These are phyloP conservation scores for Crotalus helleri DNA, from an alignment of 2,113 vertebrate species.

Conservation along the genomic window DNA sequence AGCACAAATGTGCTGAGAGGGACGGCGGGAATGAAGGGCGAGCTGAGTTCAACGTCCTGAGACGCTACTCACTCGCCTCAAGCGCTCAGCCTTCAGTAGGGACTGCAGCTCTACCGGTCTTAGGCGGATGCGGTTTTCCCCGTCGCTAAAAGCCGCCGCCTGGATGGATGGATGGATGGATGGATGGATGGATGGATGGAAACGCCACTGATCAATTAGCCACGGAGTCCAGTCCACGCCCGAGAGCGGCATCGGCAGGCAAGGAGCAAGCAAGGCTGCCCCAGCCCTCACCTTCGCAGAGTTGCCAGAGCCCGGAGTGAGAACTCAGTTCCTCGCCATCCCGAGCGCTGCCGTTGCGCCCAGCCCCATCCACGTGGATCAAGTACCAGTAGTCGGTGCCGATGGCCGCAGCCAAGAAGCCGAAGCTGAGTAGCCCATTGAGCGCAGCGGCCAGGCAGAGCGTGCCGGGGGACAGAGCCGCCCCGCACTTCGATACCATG, in stretches of 20 bases:
- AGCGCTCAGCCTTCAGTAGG: neutral
- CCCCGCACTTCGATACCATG: constrained; percentile 49
- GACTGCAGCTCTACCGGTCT: neutral
- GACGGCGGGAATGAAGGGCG: neutral
- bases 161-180: neutral
- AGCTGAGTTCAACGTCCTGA: neutral
- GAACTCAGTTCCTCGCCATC: constrained; percentile 63
- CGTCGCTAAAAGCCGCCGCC: neutral
- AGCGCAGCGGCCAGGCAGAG: constrained; percentile 70
- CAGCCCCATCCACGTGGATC: constrained; percentile 68
- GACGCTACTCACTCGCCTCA: neutral
- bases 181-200: neutral
- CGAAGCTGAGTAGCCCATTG: constrained; percentile 73
- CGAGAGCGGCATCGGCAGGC: neutral
- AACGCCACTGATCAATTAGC: neutral
- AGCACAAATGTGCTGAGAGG: neutral
- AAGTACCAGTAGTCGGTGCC: constrained; percentile 80
- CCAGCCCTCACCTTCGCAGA: constrained; percentile 62
- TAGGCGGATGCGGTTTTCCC: neutral
- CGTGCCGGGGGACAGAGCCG: constrained; percentile 10
- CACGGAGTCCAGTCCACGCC: neutral
- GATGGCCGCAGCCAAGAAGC: constrained; percentile 70
- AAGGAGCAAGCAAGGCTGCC: neutral
- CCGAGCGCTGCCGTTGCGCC: constrained; percentile 46
- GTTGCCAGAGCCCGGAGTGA: constrained; percentile 73